Conservation (phyloP, 2,113 vertebrate species). For the Sceloporus tristichus region DNA sequence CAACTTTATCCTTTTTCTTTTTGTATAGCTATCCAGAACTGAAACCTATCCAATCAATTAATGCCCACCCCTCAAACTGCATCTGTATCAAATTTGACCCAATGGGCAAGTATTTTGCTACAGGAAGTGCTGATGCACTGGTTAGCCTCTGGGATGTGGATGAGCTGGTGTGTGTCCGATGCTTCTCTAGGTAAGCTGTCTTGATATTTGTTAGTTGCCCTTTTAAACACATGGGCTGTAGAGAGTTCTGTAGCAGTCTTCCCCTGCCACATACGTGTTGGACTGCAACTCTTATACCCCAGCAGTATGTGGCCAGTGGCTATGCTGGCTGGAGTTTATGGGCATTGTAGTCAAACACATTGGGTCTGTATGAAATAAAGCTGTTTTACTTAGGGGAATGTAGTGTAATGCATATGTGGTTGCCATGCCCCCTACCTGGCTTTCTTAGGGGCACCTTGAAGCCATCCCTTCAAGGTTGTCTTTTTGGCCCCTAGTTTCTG, state of each 20-base stretch:
- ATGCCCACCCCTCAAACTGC: constrained; percentile 98
- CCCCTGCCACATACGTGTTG: neutral
- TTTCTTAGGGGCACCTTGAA: no score
- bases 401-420: neutral
- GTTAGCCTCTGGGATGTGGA: constrained; percentile 98
- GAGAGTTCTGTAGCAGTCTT: neutral
- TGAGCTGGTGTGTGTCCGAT: constrained; percentile 95
- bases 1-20: constrained; percentile 41
- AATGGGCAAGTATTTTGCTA: constrained; percentile 96
- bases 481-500: neutral
- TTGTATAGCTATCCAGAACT: constrained; percentile 92
- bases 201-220: fast-evolving
- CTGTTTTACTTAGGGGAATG: no score
- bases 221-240: neutral
- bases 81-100: constrained; percentile 99
- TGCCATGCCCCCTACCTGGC: no score
- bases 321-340: neutral
- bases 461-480: no score
- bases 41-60: constrained; percentile 98
- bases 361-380: no score
- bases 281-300: neutral
- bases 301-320: neutral
- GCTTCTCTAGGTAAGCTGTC: constrained; percentile 90
- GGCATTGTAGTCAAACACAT: neutral
- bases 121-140: constrained; percentile 93